phyloP scores from a whole-genome alignment of 2,888 invertebrate species.

The Podabrus alpinus region DNA sequence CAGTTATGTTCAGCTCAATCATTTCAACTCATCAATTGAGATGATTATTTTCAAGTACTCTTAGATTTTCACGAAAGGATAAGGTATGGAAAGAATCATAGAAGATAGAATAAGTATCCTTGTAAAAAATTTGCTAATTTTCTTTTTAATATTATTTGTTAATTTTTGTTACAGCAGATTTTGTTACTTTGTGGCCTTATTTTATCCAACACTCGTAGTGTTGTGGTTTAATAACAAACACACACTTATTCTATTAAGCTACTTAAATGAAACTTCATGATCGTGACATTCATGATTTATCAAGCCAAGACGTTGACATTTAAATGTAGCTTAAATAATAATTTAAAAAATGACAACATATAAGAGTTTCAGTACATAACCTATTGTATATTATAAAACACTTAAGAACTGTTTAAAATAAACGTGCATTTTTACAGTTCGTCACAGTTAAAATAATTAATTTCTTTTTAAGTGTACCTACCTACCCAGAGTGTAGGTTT shows the following conservation, averaged over 20 bases:
- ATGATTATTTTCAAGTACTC: not conserved
- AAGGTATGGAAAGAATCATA: no score
- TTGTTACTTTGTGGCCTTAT: no score
- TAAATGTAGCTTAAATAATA: conserved; percentile 5
- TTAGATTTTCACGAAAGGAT: not conserved
- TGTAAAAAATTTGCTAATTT: no score
- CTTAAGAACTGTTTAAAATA: not conserved
- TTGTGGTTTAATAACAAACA: not conserved
- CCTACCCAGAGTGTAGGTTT: not conserved
- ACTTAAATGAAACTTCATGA: conserved; percentile 6
- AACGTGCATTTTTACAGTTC: not conserved
- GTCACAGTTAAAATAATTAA: not conserved
- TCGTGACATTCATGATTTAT: conserved; percentile 10
- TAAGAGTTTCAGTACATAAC: not conserved
- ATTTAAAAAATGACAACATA: not conserved
- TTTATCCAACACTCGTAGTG: not conserved
- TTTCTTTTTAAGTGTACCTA: not conserved
- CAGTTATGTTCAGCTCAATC: not conserved
- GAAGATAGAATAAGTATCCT: no score
- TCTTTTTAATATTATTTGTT: no score
- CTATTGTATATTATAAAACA: not conserved
- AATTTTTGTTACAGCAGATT: no score
- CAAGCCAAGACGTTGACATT: conserved; percentile 13
- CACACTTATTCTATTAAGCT: conserved; percentile 11
- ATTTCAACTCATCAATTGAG: not conserved